These are phyloP conservation scores for Microtus montanus DNA, from an alignment of 2,113 vertebrate species.

Conservation along the genomic window DNA sequence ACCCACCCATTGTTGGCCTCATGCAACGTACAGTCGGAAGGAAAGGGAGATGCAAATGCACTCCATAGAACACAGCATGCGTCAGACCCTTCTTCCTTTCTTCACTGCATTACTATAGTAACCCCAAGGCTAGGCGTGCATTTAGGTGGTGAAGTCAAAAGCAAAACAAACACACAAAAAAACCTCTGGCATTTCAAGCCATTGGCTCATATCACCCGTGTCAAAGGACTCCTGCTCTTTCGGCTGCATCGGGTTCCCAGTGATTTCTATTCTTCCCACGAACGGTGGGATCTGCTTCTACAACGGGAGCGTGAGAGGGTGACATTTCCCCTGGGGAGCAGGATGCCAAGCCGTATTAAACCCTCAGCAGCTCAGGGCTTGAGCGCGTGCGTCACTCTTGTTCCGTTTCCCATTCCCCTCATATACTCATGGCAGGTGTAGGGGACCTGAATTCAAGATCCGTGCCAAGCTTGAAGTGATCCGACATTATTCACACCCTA, in stretches of 20 bases:
- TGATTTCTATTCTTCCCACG: neutral
- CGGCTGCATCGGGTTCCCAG: neutral
- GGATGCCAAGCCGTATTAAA: neutral
- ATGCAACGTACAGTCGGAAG: neutral
- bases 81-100: neutral
- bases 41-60: neutral
- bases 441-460: neutral
- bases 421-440: neutral
- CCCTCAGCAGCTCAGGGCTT: neutral
- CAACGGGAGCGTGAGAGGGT: neutral
- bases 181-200: neutral
- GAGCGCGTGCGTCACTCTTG: neutral
- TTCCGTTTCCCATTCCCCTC: neutral
- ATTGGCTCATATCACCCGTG: neutral
- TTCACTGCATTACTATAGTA: neutral
- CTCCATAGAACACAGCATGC: no score
- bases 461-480: neutral
- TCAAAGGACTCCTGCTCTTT: neutral
- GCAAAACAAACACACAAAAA: neutral
- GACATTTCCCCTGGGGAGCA: neutral
- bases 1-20: neutral
- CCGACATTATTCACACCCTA: neutral
- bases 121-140: neutral
- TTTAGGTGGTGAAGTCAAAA: neutral
- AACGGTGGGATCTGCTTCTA: neutral